phyloP scores from a whole-genome alignment of 2,888 invertebrate genomes.

The Diogma glabrata region DNA sequence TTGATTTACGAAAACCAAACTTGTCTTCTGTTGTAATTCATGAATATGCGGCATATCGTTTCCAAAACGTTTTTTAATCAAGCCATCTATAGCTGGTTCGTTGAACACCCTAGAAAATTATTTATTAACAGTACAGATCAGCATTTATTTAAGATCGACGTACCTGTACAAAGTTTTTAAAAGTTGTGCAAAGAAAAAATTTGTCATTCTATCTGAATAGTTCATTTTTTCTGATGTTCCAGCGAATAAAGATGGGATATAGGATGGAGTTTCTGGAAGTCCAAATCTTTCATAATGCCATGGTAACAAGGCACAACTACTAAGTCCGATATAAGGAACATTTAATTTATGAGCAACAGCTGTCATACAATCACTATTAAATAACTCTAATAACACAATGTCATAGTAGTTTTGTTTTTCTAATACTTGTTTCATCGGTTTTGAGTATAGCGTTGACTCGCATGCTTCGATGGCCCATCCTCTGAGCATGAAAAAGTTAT shows the following conservation, averaged over 20 bases:
- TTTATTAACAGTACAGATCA: no score
- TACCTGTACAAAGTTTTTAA: slow-evolving; percentile 28
- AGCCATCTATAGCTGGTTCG: slow-evolving; percentile 23
- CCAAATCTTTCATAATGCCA: slow-evolving; percentile 45
- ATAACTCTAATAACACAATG: slow-evolving; percentile 50
- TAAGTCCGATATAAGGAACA: slow-evolving; percentile 44
- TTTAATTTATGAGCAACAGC: slow-evolving; percentile 44
- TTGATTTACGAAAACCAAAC: slow-evolving; percentile 48
- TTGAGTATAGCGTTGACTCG: slow-evolving; percentile 29
- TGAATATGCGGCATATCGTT: slow-evolving; percentile 42
- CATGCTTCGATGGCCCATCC: slow-evolving; percentile 32
- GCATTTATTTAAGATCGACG: neutral
- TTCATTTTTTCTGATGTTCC: slow-evolving; percentile 40
- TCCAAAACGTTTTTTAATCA: slow-evolving; percentile 37
- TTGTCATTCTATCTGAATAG: slow-evolving; percentile 41
- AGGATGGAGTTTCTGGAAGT: slow-evolving; percentile 46
- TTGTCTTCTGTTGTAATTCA: slow-evolving; percentile 43
- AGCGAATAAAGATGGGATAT: slow-evolving; percentile 43
- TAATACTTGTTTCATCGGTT: slow-evolving; percentile 31
- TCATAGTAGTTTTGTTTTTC: slow-evolving; percentile 45
- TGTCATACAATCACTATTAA: slow-evolving; percentile 47
- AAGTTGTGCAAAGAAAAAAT: slow-evolving; percentile 30
- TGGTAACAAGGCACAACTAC: slow-evolving; percentile 44
- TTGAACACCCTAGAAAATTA: no score
- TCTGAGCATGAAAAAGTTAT: no score